Evolutionary conservation across 1,140 invertebrate genomes (phyloP).

Genomic region (Drosophila tsacasi): DNA sequence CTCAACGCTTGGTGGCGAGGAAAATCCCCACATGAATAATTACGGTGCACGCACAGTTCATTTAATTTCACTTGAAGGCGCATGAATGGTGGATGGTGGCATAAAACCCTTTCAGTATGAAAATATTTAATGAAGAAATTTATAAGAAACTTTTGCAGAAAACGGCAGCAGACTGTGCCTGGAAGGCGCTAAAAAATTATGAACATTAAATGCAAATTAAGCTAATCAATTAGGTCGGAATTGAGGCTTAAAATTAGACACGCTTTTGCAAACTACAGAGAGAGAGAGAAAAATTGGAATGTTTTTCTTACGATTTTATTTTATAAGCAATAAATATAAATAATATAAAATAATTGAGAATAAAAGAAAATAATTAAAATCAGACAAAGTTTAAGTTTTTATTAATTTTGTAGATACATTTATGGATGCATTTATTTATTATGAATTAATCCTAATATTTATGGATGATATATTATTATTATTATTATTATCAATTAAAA

Average conservation of each 20-base stretch:
- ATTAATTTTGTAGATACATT: too few relatives aligned
- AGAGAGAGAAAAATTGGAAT: neutral
- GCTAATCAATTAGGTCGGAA: constrained; percentile 72
- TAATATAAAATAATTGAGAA: neutral
- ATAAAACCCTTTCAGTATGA: constrained; percentile 63
- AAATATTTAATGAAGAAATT: constrained; percentile 83
- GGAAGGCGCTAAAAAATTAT: constrained; percentile 65
- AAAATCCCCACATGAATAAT: constrained; percentile 79
- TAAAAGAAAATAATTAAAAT: too few relatives aligned
- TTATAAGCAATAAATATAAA: neutral
- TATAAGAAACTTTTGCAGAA: constrained; percentile 71
- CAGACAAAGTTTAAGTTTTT: too few relatives aligned
- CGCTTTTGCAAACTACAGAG: neutral
- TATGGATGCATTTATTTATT: too few relatives aligned
- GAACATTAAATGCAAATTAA: constrained; percentile 79
- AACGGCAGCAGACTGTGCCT: constrained; percentile 34
- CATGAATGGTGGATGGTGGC: neutral
- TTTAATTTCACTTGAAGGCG: constrained; percentile 71
- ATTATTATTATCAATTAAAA: too few relatives aligned
- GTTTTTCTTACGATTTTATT: neutral
- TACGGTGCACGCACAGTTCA: constrained; percentile 71
- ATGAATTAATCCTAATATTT: too few relatives aligned
- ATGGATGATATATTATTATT: too few relatives aligned
- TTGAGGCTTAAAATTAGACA: constrained; percentile 43
- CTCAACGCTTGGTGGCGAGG: constrained; percentile 3